Evolutionary conservation across 2,888 invertebrate species (phyloP), one percentile per base, ranked within the genome.

Genomic region (Parnassius orleans): DNA sequence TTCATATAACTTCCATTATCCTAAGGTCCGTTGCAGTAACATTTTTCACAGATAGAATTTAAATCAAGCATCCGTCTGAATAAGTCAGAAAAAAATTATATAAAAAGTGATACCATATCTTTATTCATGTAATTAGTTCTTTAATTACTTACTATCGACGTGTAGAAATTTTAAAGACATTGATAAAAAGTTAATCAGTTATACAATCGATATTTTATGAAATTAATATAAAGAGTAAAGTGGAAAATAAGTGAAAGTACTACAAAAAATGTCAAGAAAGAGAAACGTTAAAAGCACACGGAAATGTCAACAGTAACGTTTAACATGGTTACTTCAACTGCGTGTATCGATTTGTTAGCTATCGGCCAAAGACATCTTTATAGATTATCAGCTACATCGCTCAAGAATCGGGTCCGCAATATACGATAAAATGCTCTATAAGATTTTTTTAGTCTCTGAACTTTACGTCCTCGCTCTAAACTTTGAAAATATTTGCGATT

Each of bases 281-380:
- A 63, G 62, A 63, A 63, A 63, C 58, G 57, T 14, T 19, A 50
- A 53, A 12, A 53, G 15, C 48, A 50, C 24, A 63, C 62, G 62
- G 62, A 63, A 63, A 63, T 63, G 62, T 63, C 62, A 63, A 58
- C 62, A 57, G 53, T 50, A 53, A 42, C 50, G 15, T 63, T 58
- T 54, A 58, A 54, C 53, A 62, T 60, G 53, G 53, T 33, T 51
- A 24, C 61, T 53, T 42, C 48, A 12, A 43, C 24, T 15, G 62
- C 43, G 53, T 63, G 48, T 53, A 57, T 57, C 53, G 48, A 62
- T 48, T 44, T 57, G 61, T 53, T 42, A 54, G 50, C 53, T 58
- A 58, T 63, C 58, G 14, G n/a, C 11, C 19, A n/a, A 44, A 58
- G 58, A 54, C 58, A 58, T 63, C 62, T 61, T 14, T 63, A 41